Conservation (phyloP, 1,140 invertebrate genomes). For the Zaprionus taronus region DNA sequence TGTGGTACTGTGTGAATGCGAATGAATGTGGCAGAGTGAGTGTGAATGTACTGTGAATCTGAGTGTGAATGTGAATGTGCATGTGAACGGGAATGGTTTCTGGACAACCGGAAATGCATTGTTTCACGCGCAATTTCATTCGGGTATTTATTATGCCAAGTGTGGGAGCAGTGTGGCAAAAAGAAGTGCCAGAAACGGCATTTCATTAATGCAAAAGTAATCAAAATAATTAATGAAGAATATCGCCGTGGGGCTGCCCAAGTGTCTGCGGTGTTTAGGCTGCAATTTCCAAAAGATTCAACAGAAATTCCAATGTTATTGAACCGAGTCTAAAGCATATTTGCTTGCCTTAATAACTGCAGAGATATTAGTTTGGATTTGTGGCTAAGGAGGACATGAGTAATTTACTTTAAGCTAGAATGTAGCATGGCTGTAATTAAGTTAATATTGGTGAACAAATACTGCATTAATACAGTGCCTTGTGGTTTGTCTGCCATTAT, state of each 20-base stretch:
- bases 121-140: constrained; percentile 79
- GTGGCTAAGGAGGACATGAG: not conserved
- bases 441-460: not conserved
- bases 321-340: not conserved
- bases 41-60: not conserved
- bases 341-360: not conserved
- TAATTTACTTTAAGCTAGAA: not conserved
- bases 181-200: constrained; percentile 11
- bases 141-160: constrained; percentile 53
- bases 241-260: constrained; percentile 8
- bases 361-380: not conserved
- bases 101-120: constrained; percentile 71
- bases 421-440: not conserved
- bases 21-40: constrained; percentile 26
- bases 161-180: not conserved
- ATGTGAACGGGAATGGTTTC: constrained; percentile 32
- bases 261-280: constrained; percentile 28
- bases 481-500: not conserved
- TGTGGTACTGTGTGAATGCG: constrained; percentile 40
- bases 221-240: constrained; percentile 72
- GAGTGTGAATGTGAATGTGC: constrained; percentile 22
- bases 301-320: not conserved
- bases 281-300: not conserved
- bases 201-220: constrained; percentile 68
- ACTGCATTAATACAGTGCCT: not conserved